Conservation (phyloP, 1,140 invertebrate species). For the Sycophila sp. region DNA sequence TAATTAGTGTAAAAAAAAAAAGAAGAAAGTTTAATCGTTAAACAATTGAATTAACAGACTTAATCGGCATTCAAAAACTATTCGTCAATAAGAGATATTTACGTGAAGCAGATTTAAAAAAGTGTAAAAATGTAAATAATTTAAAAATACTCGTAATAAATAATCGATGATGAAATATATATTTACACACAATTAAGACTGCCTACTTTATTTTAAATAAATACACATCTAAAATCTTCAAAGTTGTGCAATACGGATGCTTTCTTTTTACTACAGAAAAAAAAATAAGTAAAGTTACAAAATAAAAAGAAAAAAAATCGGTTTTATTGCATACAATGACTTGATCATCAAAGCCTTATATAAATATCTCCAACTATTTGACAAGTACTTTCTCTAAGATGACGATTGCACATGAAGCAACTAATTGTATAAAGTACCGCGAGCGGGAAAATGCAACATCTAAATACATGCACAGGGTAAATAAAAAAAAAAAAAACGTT, state of each 20-base stretch:
- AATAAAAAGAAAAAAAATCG: constrained; percentile 14
- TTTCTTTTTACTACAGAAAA: no score
- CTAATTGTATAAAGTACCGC: constrained; percentile 15
- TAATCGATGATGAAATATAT: background rate
- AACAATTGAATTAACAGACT: no score
- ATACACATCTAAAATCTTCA: constrained; percentile 20
- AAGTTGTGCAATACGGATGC: constrained; percentile 23
- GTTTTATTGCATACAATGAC: background rate
- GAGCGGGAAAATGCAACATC: constrained; percentile 5
- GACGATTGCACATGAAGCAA: constrained; percentile 13
- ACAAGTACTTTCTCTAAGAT: constrained; percentile 33
- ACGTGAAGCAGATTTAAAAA: background rate
- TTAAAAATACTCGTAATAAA: constrained; percentile 15
- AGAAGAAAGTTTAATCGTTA: no score
- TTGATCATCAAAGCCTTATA: constrained; percentile 13
- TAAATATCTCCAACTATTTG: constrained; percentile 33
- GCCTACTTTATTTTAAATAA: constrained; percentile 21
- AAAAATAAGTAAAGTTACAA: constrained; percentile 10
- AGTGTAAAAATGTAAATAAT: constrained; percentile 10
- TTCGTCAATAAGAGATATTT: constrained; percentile 5
- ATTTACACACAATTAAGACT: constrained; percentile 23
- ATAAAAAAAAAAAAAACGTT: background rate
- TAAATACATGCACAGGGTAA: constrained; percentile 12
- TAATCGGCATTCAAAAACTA: no score
- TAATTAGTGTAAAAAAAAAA: no score